Conservation (phyloP, 2,113 vertebrate genomes). For the Carlito syrichta region DNA sequence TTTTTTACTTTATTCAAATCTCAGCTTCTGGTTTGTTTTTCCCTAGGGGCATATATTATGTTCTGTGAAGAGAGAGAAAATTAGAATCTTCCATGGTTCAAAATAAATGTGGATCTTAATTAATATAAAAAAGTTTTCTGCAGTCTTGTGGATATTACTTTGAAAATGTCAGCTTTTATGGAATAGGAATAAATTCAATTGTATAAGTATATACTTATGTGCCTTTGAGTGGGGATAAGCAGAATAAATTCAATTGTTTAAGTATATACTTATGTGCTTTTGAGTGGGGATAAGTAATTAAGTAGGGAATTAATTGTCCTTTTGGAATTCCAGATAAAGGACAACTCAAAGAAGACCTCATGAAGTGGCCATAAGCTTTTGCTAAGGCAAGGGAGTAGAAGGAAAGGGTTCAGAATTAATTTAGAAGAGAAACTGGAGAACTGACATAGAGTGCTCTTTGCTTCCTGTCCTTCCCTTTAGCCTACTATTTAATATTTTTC, state of each 20-base stretch:
- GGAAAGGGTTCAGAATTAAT: neutral
- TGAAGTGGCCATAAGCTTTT: neutral
- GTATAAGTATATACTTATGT: neutral
- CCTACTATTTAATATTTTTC: neutral
- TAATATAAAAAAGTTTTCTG: constrained; percentile 47
- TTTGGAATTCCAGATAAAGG: neutral
- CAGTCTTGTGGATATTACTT: neutral
- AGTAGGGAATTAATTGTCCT: neutral
- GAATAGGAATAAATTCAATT: neutral
- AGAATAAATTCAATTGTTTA: no score
- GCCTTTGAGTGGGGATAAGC: neutral
- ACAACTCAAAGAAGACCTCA: neutral
- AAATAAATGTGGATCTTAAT: constrained; percentile 46
- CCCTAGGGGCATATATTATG: neutral
- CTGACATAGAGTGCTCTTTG: neutral
- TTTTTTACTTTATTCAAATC: constrained; percentile 18
- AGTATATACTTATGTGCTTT: neutral
- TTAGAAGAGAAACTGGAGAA: neutral
- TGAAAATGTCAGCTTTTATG: neutral
- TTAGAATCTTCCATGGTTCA: constrained; percentile 23
- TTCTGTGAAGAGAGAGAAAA: constrained; percentile 37
- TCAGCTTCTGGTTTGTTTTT: constrained; percentile 11
- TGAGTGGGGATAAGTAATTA: neutral
- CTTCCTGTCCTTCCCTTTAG: constrained; percentile 11
- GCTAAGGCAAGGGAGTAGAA: neutral